Base-by-base conservation (phyloP, 2,888 invertebrate species). In the Deilephila porcellus region DNA sequence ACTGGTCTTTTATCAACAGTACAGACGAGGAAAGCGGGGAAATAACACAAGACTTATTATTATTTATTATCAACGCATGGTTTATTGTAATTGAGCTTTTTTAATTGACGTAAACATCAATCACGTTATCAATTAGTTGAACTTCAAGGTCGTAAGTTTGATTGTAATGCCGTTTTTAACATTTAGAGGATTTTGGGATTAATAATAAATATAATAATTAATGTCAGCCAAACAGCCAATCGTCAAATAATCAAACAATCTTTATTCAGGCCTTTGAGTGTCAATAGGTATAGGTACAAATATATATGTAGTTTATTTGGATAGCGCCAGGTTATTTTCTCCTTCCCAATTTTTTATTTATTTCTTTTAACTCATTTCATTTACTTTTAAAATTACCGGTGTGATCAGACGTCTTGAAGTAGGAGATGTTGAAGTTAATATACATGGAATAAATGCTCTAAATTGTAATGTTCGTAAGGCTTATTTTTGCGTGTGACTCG, bases 361-460 rank as follows among this genome's bases (percentile, higher is more conserved):
- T 89, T 85, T 88, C 88, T 89, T 90, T 90, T 87, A 87, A 89
- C 89, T 89, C 87, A 85, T 90, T 90, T 89, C 88, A 89, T 88
- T 89, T 87, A 82, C 83, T 85, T 86, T 83, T 86, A 87, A 86
- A 88, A 90, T 88, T 86, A 87, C 87, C 87, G 85, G 82, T 85
- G 80, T 81, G 85, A 90, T 88, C 84, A 86, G 84, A 80, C 76
- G 74, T 77, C 74, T 75, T 76, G 67, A 75, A 63, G 32, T 63
- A 20, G 74, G 45, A 45, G 45, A 45, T 14, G 71, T 70, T 70
- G 59, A 70, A 60, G 70, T 45, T 60, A 73, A 71, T 72, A 76
- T 79, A 79, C 73, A 77, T 72, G 74, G 71, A 59, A 77, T 59
- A 71, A 80, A 79, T 76, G 75, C 74, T 71, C 83, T 78, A 79